phyloP scores from a whole-genome alignment of 2,113 vertebrate species.

The Scomber scombrus region DNA sequence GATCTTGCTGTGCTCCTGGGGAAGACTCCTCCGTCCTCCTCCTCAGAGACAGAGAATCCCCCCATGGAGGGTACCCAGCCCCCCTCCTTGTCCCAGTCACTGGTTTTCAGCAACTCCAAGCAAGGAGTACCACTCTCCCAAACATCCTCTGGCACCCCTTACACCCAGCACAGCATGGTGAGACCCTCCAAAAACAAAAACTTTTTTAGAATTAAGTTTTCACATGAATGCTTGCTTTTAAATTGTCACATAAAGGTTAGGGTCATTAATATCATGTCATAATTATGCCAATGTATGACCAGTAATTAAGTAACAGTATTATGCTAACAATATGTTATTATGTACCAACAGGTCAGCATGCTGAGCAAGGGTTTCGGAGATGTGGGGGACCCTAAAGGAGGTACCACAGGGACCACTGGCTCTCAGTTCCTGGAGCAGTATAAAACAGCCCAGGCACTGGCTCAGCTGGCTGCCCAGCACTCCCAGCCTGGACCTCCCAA shows the following conservation, averaged over 20 bases:
- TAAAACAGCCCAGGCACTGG: slow-evolving; percentile 96
- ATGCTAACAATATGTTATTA: background rate
- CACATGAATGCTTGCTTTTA: too few species aligned
- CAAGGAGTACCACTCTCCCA: slow-evolving; percentile 90
- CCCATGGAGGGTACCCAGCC: slow-evolving; percentile 90
- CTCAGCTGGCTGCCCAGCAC: slow-evolving; percentile 96
- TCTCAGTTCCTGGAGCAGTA: slow-evolving; percentile 99
- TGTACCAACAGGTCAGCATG: slow-evolving; percentile 90
- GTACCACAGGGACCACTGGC: slow-evolving; percentile 88
- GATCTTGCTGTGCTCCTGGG: slow-evolving; percentile 96
- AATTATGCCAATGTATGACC: background rate
- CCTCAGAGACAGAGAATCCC: slow-evolving; percentile 91
- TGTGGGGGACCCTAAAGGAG: slow-evolving; percentile 90
- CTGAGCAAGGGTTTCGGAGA: slow-evolving; percentile 95
- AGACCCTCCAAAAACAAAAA: slow-evolving; percentile 49
- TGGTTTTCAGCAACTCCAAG: slow-evolving; percentile 99
- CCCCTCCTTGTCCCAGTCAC: slow-evolving; percentile 90
- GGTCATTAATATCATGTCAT: background rate
- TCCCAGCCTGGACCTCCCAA: slow-evolving; percentile 85
- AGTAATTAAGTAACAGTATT: background rate
- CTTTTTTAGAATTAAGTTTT: too few species aligned
- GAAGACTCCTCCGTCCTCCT: slow-evolving; percentile 94
- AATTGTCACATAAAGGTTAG: background rate
- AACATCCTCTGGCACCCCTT: slow-evolving; percentile 86
- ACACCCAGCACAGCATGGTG: slow-evolving; percentile 96